These are phyloP conservation scores for Scolanthus callimorphus DNA, from an alignment of 92 coral and sea anemone genomes.

Conservation along the genomic window DNA sequence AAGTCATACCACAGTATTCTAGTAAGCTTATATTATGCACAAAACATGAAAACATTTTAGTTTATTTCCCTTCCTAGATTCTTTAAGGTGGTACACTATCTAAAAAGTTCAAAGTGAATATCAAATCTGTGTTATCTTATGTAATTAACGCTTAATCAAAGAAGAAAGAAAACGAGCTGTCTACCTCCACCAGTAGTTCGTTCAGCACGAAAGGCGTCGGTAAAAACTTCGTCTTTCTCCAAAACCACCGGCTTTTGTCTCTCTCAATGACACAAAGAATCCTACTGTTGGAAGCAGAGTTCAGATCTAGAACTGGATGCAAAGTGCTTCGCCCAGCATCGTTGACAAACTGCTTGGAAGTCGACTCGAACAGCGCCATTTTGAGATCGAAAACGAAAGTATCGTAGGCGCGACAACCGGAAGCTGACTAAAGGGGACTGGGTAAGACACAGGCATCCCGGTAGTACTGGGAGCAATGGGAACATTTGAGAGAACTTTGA, in stretches of 20 bases:
- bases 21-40: too few species aligned
- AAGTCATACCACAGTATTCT: too few species aligned
- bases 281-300: conserved; percentile 63
- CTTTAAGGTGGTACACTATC: background rate
- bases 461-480: too few species aligned
- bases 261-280: conserved; percentile 68
- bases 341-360: conserved; percentile 86
- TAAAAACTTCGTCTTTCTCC: conserved; percentile 72
- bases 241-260: conserved; percentile 78
- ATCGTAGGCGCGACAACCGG: too few species aligned
- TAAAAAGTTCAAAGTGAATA: background rate
- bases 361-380: conserved; percentile 94
- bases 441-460: too few species aligned
- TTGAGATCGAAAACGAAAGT: too few species aligned
- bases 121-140: background rate
- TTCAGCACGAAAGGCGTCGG: conserved; percentile 71
- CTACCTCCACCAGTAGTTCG: conserved; percentile 71
- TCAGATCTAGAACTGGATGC: conserved; percentile 71
- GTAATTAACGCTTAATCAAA: background rate
- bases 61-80: too few species aligned
- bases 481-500: too few species aligned
- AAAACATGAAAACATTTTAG: too few species aligned
- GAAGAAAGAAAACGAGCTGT: background rate
- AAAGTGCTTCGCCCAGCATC: conserved; percentile 81
- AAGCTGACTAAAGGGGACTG: too few species aligned